Evolutionary conservation across 1,140 invertebrate species (phyloP), one percentile per base, ranked within the genome.

Genomic region (Meloidogyne hapla): DNA sequence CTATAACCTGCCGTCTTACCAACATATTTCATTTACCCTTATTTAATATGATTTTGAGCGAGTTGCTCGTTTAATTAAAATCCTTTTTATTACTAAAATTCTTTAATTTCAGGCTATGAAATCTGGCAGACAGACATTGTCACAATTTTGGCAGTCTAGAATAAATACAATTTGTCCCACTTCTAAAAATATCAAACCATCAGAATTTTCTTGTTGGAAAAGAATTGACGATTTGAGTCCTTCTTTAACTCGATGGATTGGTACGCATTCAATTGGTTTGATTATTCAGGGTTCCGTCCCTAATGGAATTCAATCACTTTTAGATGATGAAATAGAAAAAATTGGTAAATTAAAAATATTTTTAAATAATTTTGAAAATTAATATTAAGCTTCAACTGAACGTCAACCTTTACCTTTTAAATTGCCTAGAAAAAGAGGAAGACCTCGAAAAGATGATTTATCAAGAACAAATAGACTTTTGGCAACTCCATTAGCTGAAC

Each of bases 181-280:
- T n/a, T n/a, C 18, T 56, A 15, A 56, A 56, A 56, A n/a, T n/a
- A 15, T 2, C 13, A 56, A n/a, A 56, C 48, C 48, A 15, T 45
- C 18, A n/a, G 48, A 56, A 6, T 56, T 56, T 56, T 56, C 48
- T 56, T 56, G 48, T 56, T 56, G 48, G 48, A 21, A n/a, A 56
- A 56, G 18, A 56, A 56, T 56, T n/a, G 48, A 56, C n/a, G 48
- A 56, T n/a, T 56, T 56, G 12, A 56, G 48, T 56, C 5, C 48
- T 56, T 56, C 48, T n/a, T n/a, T 56, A 56, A 56, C 48, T 56
- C 48, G 48, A 56, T 56, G 48, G 48, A 15, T 56, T n/a, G 48
- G 48, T 3, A 56, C 48, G 5, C 18, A 56, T n/a, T 56, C 48
- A 56, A 56, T 56, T 56, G 48, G 48, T n/a, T 56, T 56, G 48